Conservation (phyloP, 2,888 invertebrate species). For the Limnephilus marmoratus region DNA sequence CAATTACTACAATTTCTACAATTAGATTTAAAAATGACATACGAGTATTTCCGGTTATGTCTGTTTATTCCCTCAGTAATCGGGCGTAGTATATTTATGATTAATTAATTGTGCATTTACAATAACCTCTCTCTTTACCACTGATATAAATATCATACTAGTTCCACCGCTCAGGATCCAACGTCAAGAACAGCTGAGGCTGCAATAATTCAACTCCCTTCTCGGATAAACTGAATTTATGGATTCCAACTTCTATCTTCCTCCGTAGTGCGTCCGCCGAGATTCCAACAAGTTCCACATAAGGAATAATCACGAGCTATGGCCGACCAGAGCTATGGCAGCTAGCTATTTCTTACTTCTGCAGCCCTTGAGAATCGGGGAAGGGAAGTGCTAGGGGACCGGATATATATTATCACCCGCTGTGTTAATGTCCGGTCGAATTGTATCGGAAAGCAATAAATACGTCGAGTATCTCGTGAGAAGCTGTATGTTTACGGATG, state of each 20-base stretch:
- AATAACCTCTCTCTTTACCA: not conserved
- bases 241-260: not conserved
- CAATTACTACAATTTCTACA: too few relatives aligned
- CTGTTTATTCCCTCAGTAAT: too few relatives aligned
- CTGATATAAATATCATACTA: not conserved
- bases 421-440: conserved; percentile 25
- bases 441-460: conserved; percentile 36
- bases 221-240: not conserved
- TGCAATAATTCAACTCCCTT: not conserved
- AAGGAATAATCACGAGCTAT: not conserved
- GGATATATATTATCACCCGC: not conserved
- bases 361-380: not conserved
- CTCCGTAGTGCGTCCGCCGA: not conserved
- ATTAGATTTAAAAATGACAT: too few relatives aligned
- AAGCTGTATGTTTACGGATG: not conserved
- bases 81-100: too few relatives aligned
- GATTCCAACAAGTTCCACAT: not conserved
- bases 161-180: not conserved
- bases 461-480: not conserved
- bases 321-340: not conserved
- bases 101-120: not conserved
- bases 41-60: too few relatives aligned
- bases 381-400: not conserved
- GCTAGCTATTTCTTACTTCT: not conserved
- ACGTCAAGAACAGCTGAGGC: not conserved